Base-by-base conservation (phyloP, 92 coral and sea anemone genomes). In the Zoanthus sociatus region DNA sequence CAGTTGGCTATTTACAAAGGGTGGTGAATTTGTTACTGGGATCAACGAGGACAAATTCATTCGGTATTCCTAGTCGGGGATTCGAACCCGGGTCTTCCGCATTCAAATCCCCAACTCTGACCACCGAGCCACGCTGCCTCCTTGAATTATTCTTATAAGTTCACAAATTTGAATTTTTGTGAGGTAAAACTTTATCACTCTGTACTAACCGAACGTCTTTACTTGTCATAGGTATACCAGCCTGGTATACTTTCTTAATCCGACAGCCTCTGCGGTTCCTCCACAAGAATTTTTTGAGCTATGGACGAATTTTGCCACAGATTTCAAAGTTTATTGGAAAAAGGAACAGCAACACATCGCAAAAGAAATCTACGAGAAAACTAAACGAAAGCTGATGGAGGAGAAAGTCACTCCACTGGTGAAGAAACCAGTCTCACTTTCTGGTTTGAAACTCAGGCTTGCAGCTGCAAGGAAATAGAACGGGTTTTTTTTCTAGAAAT, bases 241-340 rank as follows among this genome's bases (percentile, higher is more conserved):
- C 17, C 92, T 94, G 26, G 70, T 92, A 90, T 70, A 64, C 4
- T 94, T 87, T 79, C 92, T 93, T 71, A 91, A 90, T 90, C 89
- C 88, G 45, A 55, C 79, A 17, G 76, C 88, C 48, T 73, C 89
- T 47, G 71, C 93, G 14, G 67, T 73, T 31, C 88, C 94, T 42
- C 90, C 98, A 66, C 98, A 93, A 85, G 98, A 94, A 32, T 94
- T 94, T 87, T 93, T 94, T 87, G 98, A 93, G 74, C 71, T 91
- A 21, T 94, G 98, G 98, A 70, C 89, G 60, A 89, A 72, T 32
- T 94, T 94, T 88, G 86, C 89, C 66, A 51, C 91, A 60, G 98
- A 94, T 61, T 94, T 94, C 79, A 88, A 93, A 72, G 87, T 87
- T 17, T 79, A 89, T 42, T 94, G 98, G 98, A 94, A 90, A 78